Percentiles rank a stretch among this genome's conserved stretches.
phyloP scores from a whole-genome alignment of 2,888 invertebrate genomes.

The Zelleria hepariella region DNA sequence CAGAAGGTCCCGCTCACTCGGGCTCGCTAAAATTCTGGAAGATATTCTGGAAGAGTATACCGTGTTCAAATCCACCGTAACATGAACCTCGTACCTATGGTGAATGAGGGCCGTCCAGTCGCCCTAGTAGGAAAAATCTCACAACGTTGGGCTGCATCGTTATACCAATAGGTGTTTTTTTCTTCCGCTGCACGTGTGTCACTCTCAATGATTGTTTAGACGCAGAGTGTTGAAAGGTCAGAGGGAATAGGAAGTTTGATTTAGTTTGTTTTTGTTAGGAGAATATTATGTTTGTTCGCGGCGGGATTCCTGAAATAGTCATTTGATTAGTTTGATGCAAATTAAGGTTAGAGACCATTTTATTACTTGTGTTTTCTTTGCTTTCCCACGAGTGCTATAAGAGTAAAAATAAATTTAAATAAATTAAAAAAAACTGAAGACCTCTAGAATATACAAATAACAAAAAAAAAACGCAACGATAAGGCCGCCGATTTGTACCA shows the following conservation, averaged over 20 bases:
- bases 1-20: no score
- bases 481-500: no score
- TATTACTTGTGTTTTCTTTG: background rate
- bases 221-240: background rate
- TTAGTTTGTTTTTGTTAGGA: no score
- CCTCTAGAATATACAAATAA: background rate
- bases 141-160: background rate
- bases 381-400: background rate
- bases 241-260: no score
- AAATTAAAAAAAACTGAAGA: background rate
- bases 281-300: no score
- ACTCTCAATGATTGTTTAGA: background rate
- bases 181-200: background rate
- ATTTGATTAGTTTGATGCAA: background rate
- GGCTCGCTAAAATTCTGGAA: no score
- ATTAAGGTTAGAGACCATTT: background rate
- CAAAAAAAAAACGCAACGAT: background rate
- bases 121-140: constrained; percentile 3
- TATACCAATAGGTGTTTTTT: background rate
- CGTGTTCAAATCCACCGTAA: background rate
- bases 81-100: background rate
- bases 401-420: background rate
- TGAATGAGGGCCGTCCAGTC: constrained; percentile 1
- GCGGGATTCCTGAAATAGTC: background rate
- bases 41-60: no score